phyloP scores from a whole-genome alignment of 2,797 vertebrate species.

The Hydrolagus colliei region DNA sequence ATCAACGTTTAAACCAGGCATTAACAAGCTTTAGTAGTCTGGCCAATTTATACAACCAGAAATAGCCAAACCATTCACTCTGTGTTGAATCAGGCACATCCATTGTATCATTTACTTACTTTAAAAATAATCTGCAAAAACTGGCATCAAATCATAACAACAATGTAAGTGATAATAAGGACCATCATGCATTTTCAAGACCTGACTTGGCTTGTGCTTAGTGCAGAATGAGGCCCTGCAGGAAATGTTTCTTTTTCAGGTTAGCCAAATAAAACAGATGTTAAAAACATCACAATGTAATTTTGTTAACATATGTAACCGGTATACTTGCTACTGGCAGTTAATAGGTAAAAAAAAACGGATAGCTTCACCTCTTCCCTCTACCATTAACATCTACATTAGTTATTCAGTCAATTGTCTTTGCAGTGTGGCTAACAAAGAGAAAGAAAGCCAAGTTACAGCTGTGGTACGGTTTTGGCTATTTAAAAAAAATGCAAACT shows the following conservation, averaged over 20 bases:
- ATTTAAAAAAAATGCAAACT: neutral
- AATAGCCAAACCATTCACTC: neutral
- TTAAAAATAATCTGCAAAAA: neutral
- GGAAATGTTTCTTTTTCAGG: neutral
- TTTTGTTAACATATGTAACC: constrained; percentile 9
- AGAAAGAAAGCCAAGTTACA: neutral
- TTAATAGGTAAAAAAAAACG: neutral
- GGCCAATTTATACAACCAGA: neutral
- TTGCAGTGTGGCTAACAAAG: neutral
- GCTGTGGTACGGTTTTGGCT: neutral
- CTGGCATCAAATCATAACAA: neutral
- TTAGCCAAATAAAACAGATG: neutral
- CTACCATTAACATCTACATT: constrained; percentile 10
- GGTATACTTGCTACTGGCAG: constrained; percentile 13
- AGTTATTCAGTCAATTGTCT: constrained; percentile 13
- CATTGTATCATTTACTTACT: neutral
- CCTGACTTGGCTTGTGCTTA: neutral
- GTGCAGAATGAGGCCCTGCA: neutral
- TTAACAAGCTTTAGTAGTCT: neutral
- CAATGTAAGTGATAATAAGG: neutral
- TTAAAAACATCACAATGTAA: constrained; percentile 3
- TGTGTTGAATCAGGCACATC: neutral
- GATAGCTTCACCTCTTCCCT: neutral
- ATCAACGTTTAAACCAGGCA: neutral
- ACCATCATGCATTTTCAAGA: neutral